phyloP scores from a whole-genome alignment of 23 tunicate species.

The Diplosoma virens region DNA sequence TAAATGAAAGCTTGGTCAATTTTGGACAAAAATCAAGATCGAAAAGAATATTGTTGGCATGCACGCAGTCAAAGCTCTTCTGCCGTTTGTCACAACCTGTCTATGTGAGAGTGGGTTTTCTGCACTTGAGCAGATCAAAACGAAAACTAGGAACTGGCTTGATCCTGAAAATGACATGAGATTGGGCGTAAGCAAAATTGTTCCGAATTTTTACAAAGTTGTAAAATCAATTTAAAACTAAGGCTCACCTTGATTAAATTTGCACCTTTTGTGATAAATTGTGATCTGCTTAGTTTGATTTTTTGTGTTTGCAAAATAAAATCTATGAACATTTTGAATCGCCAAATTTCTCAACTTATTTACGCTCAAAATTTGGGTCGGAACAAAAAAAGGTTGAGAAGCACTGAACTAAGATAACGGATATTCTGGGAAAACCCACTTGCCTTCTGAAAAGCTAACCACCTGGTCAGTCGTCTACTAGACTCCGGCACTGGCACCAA shows the following conservation, averaged over 20 bases:
- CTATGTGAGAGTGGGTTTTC: conserved; percentile 11
- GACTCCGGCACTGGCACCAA: no score
- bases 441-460: no score
- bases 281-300: no score
- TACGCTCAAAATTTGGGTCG: no score
- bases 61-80: conserved; percentile 19
- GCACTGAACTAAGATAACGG: no score
- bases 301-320: no score
- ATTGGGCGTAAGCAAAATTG: conserved; percentile 2
- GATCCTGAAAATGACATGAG: conserved; percentile 1
- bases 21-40: background rate
- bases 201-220: conserved; percentile 7
- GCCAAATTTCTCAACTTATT: no score
- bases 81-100: conserved; percentile 14
- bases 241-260: conserved; percentile 3
- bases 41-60: conserved; percentile 7
- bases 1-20: background rate
- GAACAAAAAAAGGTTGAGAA: no score
- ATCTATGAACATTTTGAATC: no score
- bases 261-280: no score
- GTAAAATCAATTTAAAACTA: background rate
- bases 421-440: no score
- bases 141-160: conserved; percentile 6
- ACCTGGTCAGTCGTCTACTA: no score
- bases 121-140: background rate